Percentiles rank a stretch among this genome's conserved stretches.
phyloP scores from a whole-genome alignment of 2,113 vertebrate genomes.

The Pelmatolapia mariae region DNA sequence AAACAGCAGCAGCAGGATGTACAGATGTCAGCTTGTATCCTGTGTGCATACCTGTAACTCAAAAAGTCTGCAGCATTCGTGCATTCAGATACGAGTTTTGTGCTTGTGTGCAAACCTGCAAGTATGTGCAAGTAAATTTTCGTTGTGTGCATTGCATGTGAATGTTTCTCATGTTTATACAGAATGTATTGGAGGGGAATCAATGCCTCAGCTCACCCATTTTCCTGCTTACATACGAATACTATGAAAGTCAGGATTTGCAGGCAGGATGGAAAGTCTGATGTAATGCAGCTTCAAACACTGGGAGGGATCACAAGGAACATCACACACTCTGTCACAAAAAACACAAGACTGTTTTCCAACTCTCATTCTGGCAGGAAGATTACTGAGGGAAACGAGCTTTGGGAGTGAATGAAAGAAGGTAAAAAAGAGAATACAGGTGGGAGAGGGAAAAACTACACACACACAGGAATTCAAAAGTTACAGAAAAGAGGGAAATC shows the following conservation, averaged over 20 bases:
- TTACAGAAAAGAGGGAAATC: background rate
- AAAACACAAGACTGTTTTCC: constrained; percentile 3
- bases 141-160: background rate
- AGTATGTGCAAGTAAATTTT: background rate
- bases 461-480: background rate
- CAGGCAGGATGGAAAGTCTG: constrained; percentile 31
- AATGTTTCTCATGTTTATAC: background rate
- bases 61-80: background rate
- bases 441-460: background rate
- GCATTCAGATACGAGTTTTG: background rate
- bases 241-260: constrained; percentile 30
- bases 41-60: background rate
- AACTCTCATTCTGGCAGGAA: constrained; percentile 21
- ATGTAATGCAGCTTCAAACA: constrained; percentile 63
- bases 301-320: constrained; percentile 35
- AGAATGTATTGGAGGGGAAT: background rate
- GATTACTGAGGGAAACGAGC: constrained; percentile 10
- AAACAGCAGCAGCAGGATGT: background rate
- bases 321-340: constrained; percentile 39
- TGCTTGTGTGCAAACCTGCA: background rate
- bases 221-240: background rate
- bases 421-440: background rate
- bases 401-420: constrained; percentile 11
- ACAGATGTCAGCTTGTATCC: constrained; percentile 4
- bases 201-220: background rate